Base-by-base conservation (phyloP, 2,888 invertebrate species). In the Dryobota labecula region DNA sequence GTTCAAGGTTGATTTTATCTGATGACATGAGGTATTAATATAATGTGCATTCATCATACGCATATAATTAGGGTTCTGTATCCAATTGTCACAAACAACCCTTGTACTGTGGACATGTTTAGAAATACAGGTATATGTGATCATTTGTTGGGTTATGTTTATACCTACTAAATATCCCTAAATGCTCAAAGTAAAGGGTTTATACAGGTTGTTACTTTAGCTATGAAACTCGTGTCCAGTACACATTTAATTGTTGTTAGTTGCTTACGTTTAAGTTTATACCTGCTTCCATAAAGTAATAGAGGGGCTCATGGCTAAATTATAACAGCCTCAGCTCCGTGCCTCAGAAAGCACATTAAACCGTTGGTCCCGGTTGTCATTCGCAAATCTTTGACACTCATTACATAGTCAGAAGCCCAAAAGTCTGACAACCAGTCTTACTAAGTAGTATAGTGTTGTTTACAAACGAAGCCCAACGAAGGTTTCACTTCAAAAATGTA, bases 21-120 rank as follows among this genome's bases (percentile, higher is more conserved):
- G 49, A 45, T 56, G 43, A 57, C 70, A 74, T 20, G 18, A 47
- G 49, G 43, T 43, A 75, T 78, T 61, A 70, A 38, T 70, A 18
- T 45, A 70, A 62, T 70, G 30, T 51, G 30, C 66, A 73, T 75
- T 75, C 30, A 56, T 70, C 45, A 76, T 69, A 49, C 11, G 49
- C 71, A 51, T 78, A 61, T 38, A 36, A 62, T 78, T 41, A 54
- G 61, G 61, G 71, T 33, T 51, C 11, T 2, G n/a, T 76, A 45
- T 8, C 7, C 70, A 45, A 56, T 49, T 56, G 70, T 78, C 20
- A 36, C 4, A 38, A 7, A 15, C 13, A 43, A 77, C 74, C 78
- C 71, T 78, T 78, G 30, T 43, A 30, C 33, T n/a, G 1, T 15
- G 13, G 18, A 41, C 69, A n/a, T 60, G 57, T 76, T 53, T 47